Percentiles rank a stretch among this genome's conserved stretches.
Evolutionary conservation across 2,888 invertebrate species (phyloP).

Genomic region (Theretra japonica): DNA sequence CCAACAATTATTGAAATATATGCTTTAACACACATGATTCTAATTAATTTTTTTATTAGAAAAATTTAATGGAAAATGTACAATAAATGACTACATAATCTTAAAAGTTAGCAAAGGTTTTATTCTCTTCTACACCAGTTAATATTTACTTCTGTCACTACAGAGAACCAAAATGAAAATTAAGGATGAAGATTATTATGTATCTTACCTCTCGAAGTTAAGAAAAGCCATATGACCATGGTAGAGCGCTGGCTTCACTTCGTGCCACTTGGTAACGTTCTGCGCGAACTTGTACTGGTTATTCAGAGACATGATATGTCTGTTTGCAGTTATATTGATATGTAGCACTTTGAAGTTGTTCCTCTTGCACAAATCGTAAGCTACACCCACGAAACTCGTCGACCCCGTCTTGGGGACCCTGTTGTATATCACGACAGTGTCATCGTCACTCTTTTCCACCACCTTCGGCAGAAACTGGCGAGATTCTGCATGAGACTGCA

Average conservation of each 20-base stretch:
- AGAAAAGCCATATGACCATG: conserved; percentile 99
- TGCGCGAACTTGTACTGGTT: conserved; percentile 96
- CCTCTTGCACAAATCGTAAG: conserved; percentile 93
- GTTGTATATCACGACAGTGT: conserved; percentile 95
- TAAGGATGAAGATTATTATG: background rate
- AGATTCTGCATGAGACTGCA: conserved; percentile 66
- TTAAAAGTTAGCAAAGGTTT: too few relatives aligned
- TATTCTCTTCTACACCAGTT: too few relatives aligned
- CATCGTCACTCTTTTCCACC: conserved; percentile 81
- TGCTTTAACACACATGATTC: too few relatives aligned
- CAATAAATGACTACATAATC: too few relatives aligned
- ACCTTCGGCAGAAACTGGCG: conserved; percentile 71
- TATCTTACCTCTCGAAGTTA: conserved; percentile 93
- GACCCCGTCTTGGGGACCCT: conserved; percentile 99
- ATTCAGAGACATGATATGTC: conserved; percentile 95
- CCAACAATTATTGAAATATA: too few relatives aligned
- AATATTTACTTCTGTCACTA: too few relatives aligned
- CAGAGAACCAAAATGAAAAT: too few relatives aligned
- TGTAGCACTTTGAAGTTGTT: conserved; percentile 89
- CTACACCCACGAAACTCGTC: conserved; percentile 96
- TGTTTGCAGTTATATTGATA: conserved; percentile 97
- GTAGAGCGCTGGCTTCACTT: conserved; percentile 96
- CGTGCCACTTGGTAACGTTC: conserved; percentile 95
- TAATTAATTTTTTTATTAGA: too few relatives aligned
- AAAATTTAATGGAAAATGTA: too few relatives aligned